Evolutionary conservation across 1,140 invertebrate species (phyloP), one percentile per base, ranked within the genome.

Genomic region (Lordiphosa mommai): DNA sequence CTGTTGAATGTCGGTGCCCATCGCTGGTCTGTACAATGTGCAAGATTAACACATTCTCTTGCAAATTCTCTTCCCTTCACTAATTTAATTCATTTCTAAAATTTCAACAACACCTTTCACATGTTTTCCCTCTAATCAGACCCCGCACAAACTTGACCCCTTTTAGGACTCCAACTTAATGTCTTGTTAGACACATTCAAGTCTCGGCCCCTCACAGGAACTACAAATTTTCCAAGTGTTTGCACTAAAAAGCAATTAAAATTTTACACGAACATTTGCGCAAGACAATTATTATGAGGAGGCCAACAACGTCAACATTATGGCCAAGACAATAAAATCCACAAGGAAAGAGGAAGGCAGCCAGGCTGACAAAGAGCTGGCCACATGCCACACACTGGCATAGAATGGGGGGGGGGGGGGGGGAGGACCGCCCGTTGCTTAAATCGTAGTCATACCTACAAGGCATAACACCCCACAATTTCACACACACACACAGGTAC

Each of bases 211-310:
- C 44, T 40, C 38, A 23, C 47, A 46, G 53, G 34, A 65, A 79
- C 57, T 63, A 72, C 73, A 80, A 80, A 80, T 82, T 80, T 74
- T 74, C 71, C 76, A 82, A 80, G 74, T 82, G 70, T 59, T 74
- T 80, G 74, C 76, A 80, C 74, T 80, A 76, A 80, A 80, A 80
- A 82, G 76, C 76, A 80, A 80, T 80, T 80, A 80, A 80, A 82
- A 80, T 80, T 80, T 82, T 82, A 80, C 74, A 80, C 74, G 74
- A 82, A 72, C 70, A 74, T 74, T 80, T 71, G 70, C 52, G 56
- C 76, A 80, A 80, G 74, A 80, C 76, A 80, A 80, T 80, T 82
- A 80, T 80, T 82, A 80, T 80, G 71, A 71, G 65, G 44, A 66
- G 44, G 29, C 51, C 43, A 33, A 12, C 13, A 68, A 44, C 64